A percentile compares a stretch with the other conserved stretches of the same genome.
Conservation (phyloP, 2,888 invertebrate species). For the Zaprionus obscuricornis region DNA sequence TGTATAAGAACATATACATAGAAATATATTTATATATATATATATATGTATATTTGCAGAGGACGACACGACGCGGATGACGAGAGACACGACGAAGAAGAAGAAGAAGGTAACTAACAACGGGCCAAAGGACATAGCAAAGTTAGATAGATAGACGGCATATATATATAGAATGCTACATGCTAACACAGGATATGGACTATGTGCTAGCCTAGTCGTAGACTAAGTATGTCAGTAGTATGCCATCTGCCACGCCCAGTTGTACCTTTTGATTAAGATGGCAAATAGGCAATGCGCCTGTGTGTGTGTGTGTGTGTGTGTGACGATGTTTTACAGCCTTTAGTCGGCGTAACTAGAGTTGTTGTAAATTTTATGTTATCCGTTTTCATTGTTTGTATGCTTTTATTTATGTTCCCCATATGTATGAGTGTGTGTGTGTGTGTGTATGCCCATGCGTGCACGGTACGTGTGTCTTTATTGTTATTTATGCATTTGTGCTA, state of each 20-base stretch:
- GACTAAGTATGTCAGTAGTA: constrained; percentile 65
- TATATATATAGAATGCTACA: constrained; percentile 3
- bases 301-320: constrained; percentile 8
- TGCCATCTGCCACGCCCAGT: constrained; percentile 55
- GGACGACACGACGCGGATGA: constrained; percentile 49
- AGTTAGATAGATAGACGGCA: constrained; percentile 5
- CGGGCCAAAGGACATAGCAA: constrained; percentile 5
- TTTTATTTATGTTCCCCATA: constrained; percentile 66
- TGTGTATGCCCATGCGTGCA: constrained; percentile 32
- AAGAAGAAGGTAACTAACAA: too few relatives aligned
- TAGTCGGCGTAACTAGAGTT: constrained; percentile 43
- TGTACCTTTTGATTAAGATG: constrained; percentile 65
- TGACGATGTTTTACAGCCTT: constrained; percentile 51
- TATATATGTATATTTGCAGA: constrained; percentile 71
- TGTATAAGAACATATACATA: too few relatives aligned
- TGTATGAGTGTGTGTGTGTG: constrained; percentile 22
- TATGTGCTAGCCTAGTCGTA: constrained; percentile 10
- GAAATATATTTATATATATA: too few relatives aligned
- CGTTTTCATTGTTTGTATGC: constrained; percentile 73
- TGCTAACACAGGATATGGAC: constrained; percentile 13
- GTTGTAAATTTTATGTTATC: constrained; percentile 77
- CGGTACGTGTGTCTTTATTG: constrained; percentile 52
- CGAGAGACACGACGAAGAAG: too few relatives aligned
- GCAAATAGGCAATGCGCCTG: constrained; percentile 27
- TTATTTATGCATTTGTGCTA: constrained; percentile 75